Evolutionary conservation across 2,888 invertebrate genomes (phyloP).

Genomic region (Mythimna pallens): DNA sequence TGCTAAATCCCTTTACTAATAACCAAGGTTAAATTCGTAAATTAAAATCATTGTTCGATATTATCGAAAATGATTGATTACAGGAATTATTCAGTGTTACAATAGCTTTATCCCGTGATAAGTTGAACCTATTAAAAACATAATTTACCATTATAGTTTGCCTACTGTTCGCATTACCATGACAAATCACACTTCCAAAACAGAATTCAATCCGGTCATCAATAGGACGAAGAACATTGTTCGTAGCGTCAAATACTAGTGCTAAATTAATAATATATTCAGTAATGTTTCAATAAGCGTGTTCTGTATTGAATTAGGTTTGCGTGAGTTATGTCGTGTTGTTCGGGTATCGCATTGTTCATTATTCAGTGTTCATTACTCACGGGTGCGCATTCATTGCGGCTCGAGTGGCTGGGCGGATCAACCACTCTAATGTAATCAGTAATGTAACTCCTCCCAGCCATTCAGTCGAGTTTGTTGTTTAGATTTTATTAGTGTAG

Average conservation of each 20-base stretch:
- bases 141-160: conserved; percentile 35
- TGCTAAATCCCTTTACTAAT: neutral
- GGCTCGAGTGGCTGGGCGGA: conserved; percentile 48
- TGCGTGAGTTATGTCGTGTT: conserved; percentile 66
- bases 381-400: conserved; percentile 58
- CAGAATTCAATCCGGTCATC: conserved; percentile 32
- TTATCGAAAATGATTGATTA: conserved; percentile 31
- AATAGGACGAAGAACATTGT: conserved; percentile 30
- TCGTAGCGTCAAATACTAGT: conserved; percentile 48
- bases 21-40: neutral
- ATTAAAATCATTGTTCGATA: conserved; percentile 9
- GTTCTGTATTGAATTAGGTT: conserved; percentile 61
- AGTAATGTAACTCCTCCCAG: conserved; percentile 55
- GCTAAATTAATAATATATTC: conserved; percentile 39
- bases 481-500: conserved; percentile 37
- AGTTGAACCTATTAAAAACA: conserved; percentile 26
- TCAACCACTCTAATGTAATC: conserved; percentile 42
- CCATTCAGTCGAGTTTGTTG: conserved; percentile 40
- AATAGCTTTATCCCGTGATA: conserved; percentile 25
- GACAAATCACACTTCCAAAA: conserved; percentile 43
- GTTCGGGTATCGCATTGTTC: conserved; percentile 63
- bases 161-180: conserved; percentile 26
- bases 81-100: conserved; percentile 23
- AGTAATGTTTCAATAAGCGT: conserved; percentile 56
- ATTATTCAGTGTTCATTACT: conserved; percentile 71